Evolutionary conservation across 1,140 invertebrate genomes (phyloP), one percentile per base, ranked within the genome.

Genomic region (Hycleus cichorii): DNA sequence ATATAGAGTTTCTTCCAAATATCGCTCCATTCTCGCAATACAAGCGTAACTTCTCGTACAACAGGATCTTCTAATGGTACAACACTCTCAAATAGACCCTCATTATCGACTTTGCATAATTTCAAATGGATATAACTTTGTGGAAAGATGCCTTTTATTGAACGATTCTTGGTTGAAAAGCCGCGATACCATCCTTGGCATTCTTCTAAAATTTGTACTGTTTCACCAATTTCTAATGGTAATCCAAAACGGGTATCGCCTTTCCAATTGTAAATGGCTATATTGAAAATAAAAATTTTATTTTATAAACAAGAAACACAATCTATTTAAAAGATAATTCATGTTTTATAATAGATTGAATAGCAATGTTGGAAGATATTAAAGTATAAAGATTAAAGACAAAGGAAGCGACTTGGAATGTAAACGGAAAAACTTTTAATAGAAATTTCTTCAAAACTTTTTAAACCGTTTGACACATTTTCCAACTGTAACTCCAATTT

Each of bases 1-100:
- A 93, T 87, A 81, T 88, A 95, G 9, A 94, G 78, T 56, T 84
- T 85, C 70, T 94, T 94, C 93, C 93, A 95, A 56, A 94, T 88
- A 60, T 86, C 76, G 26, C 86, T 89, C 94, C 94, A 97, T 85
- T 97, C 94, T 72, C 92, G 77, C 8, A 96, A 77, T 0, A 95
- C 93, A 54, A 88, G 80, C 3, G 91, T 90, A n/a, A 94, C 90
- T 77, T 96, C 93, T 46, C 84, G 79, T 0, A 94, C 89, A n/a
- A 93, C 85, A 1, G 88, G 83, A 78, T 95, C 92, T 70, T 93
- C 91, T n/a, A 85, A 65, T 12, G 86, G 83, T 56, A 81, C 80
- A 6, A 87, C 81, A 26, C 81, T 84, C 72, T 88, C 85, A 72
- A 81, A 85, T 32, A 82, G 73, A 71, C 85, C 84, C 73, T 86